Evolutionary conservation across 1,140 invertebrate species (phyloP), one percentile per base, ranked within the genome.

Genomic region (Cryptotermes secundus): DNA sequence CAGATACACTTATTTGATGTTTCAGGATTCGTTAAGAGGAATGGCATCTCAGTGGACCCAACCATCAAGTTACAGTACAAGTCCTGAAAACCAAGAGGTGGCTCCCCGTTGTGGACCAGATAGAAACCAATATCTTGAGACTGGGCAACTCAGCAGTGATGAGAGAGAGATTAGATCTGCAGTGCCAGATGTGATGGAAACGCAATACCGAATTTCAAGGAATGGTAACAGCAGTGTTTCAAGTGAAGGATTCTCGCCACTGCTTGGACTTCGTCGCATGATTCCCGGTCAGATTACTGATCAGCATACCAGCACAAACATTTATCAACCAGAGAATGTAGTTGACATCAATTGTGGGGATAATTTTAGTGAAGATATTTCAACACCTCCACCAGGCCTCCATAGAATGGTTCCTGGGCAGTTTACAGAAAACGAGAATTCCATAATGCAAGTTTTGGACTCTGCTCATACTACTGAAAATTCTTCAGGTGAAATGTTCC

Each of bases 51-150:
- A 59, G 9, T 82, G 81, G 81, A 82, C 34, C 80, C 80, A 83
- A 31, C 31, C 34, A 26, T 34, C 34, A 79, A 79, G 14, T n/a
- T 85, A 82, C 49, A 85, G 45, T 53, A 19, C 36, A 31, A 85
- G 83, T 80, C 86, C 87, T 31, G 92, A 93, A 82, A 93, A 93
- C 87, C 90, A 91, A 85, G 92, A 93, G 89, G 88, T 93, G 79
- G 92, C 92, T 9, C 92, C 93, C 1, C 92, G 92, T 84, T 93
- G 93, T 88, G 93, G 94, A 87, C 90, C 86, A 7, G 87, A 88
- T 83, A 79, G 94, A 85, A 94, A 94, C 87, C 93, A 95, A 87
- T 95, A 95, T 88, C 88, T 95, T 84, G 94, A 95, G 89, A 95
- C 94, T 14, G 94, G 93, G 19, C 94, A 94, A 86, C 88, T 95